Base-by-base conservation (phyloP, 1,140 invertebrate species). In the Anagrus nilaparvatae region DNA sequence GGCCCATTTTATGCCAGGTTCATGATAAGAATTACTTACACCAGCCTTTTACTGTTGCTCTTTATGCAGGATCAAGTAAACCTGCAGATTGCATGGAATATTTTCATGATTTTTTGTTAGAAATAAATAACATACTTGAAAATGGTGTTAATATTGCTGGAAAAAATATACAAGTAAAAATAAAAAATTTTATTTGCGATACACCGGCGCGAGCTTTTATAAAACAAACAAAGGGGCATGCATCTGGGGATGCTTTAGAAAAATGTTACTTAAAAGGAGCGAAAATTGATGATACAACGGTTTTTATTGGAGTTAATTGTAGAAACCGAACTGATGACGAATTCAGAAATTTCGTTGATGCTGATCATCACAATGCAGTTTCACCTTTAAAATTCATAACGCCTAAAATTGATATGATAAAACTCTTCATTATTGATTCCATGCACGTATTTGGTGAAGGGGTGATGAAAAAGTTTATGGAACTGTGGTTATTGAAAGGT, bases 31-130 rank as follows among this genome's bases (percentile, higher is more conserved):
- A 29, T 44, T 46, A 17, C 29, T 37, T 10, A 19, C 36, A 10
- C n/a, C n/a, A n/a, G n/a, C n/a, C n/a, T n/a, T n/a, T n/a, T n/a
- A n/a, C n/a, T n/a, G n/a, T n/a, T n/a, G 41, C 20, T 10, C 33
- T 48, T 30, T 48, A 43, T 36, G 28, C 18, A 19, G 46, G 37
- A 16, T 25, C 40, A 9, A 19, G n/a, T 13, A 44, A 48, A 31
- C 37, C 25, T 16, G 4, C 34, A n/a, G 19, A 23, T 31, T 13
- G 40, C 4, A 30, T 40, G 17, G 3, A 7, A 14, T 48, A 30
- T 36, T 31, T 33, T 5, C 9, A 34, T 12, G 12, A 43, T 35
- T 43, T 48, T 10, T 35, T 44, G 13, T 9, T 13, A n/a, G 36
- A 48, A 34, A 24, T 38, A 10, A 47, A 47, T 43, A 30, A 10